Evolutionary conservation across 2,888 invertebrate species (phyloP).

Genomic region (Hypomecis atomaria): DNA sequence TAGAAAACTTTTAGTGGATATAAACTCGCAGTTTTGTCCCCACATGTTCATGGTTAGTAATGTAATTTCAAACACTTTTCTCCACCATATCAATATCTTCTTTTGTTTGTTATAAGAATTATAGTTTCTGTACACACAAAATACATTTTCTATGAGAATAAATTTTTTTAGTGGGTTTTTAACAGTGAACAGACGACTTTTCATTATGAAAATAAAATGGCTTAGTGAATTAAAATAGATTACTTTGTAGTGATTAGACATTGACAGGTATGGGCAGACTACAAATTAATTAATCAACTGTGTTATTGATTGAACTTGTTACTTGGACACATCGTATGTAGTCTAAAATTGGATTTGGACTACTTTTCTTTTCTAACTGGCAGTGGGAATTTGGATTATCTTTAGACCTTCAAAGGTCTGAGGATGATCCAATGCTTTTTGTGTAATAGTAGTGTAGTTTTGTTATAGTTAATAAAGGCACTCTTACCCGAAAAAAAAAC

Average conservation of each 20-base stretch:
- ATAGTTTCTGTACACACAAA: conserved; percentile 13
- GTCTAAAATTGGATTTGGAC: no score
- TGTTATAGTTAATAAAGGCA: no score
- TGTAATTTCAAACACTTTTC: conserved; percentile 1
- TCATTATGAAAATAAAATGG: background rate
- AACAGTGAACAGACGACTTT: background rate
- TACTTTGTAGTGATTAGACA: background rate
- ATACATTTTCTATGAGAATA: conserved; percentile 7
- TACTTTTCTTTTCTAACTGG: no score
- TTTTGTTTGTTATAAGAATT: background rate
- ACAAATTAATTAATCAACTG: no score
- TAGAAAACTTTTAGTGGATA: background rate
- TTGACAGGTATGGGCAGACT: no score
- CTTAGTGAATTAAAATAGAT: background rate
- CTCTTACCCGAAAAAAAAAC: no score
- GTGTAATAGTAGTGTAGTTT: no score
- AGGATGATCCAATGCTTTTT: no score
- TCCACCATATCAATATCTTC: background rate
- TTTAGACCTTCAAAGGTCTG: no score
- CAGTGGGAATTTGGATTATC: no score
- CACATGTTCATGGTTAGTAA: background rate
- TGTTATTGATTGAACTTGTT: no score
- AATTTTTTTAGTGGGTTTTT: background rate
- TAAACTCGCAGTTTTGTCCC: background rate
- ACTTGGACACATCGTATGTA: no score